These are phyloP conservation scores for Hetaerina americana DNA, from an alignment of 1,140 invertebrate species.

Conservation along the genomic window DNA sequence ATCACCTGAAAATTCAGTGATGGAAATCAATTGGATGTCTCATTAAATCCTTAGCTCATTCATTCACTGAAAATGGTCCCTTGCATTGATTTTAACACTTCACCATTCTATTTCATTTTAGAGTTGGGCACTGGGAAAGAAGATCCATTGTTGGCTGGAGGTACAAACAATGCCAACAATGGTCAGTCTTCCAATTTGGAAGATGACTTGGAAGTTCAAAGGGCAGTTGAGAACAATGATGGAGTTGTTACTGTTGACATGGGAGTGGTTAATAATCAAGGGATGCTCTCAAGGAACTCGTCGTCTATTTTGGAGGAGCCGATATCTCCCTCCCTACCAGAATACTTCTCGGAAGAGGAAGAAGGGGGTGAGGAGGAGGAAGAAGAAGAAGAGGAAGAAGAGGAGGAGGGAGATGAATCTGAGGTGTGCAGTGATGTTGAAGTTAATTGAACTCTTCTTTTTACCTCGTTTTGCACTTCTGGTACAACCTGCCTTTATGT, in stretches of 20 bases:
- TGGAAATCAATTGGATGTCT: too few relatives aligned
- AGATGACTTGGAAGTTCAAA: constrained; percentile 20
- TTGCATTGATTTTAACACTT: too few relatives aligned
- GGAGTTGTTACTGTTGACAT: constrained; percentile 21
- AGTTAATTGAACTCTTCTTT: constrained; percentile 28
- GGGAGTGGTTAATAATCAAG: constrained; percentile 14
- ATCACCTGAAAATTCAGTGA: too few relatives aligned
- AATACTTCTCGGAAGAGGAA: constrained; percentile 32
- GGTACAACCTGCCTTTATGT: background rate
- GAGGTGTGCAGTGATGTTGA: constrained; percentile 31
- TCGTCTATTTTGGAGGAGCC: constrained; percentile 33
- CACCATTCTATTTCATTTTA: constrained; percentile 17
- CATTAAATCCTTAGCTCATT: too few relatives aligned
- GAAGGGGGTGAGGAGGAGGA: constrained; percentile 33
- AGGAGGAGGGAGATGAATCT: background rate
- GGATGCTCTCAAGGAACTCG: constrained; percentile 20
- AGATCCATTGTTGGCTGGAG: constrained; percentile 11
- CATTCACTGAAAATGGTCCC: too few relatives aligned
- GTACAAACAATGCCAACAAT: constrained; percentile 6
- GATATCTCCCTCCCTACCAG: constrained; percentile 28
- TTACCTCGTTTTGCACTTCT: background rate
- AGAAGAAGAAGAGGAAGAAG: constrained; percentile 28
- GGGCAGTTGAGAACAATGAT: constrained; percentile 15
- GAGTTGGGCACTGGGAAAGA: constrained; percentile 25
- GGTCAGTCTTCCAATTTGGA: constrained; percentile 15